Evolutionary conservation across 2,888 invertebrate genomes (phyloP).

Genomic region (Axea sp.): DNA sequence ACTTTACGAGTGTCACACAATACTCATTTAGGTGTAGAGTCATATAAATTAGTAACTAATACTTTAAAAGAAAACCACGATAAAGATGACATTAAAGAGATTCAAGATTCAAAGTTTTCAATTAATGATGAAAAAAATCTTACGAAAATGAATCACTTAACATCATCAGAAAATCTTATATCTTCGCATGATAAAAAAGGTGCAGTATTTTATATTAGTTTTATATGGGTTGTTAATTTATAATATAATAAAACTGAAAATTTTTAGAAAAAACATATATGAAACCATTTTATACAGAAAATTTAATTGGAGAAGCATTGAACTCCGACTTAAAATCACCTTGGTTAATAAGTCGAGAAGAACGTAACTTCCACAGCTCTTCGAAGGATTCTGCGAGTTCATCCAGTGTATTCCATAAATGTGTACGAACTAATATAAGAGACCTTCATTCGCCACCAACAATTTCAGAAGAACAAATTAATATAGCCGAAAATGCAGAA

Average conservation of each 20-base stretch:
- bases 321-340: slow-evolving; percentile 50
- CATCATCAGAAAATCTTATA: too few relatives aligned
- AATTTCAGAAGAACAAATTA: slow-evolving; percentile 33
- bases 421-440: slow-evolving; percentile 27
- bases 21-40: slow-evolving; percentile 80
- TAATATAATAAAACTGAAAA: too few relatives aligned
- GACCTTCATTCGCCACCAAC: slow-evolving; percentile 19
- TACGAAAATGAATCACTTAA: background rate
- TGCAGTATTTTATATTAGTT: too few relatives aligned
- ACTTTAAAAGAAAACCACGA: slow-evolving; percentile 77
- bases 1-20: slow-evolving; percentile 81
- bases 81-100: slow-evolving; percentile 67
- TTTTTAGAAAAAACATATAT: background rate
- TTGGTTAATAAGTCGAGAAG: slow-evolving; percentile 47
- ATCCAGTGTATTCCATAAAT: slow-evolving; percentile 35
- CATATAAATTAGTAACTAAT: slow-evolving; percentile 81
- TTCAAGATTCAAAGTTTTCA: slow-evolving; percentile 62
- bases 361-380: slow-evolving; percentile 32
- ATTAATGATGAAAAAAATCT: background rate
- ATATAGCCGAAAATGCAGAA: background rate
- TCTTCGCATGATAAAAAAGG: background rate
- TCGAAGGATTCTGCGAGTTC: slow-evolving; percentile 29
- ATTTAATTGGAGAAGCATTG: slow-evolving; percentile 5
- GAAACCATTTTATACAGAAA: background rate
- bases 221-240: too few relatives aligned